Evolutionary conservation across 2,113 vertebrate genomes (phyloP).

Genomic region (Amphilophus citrinellus): DNA sequence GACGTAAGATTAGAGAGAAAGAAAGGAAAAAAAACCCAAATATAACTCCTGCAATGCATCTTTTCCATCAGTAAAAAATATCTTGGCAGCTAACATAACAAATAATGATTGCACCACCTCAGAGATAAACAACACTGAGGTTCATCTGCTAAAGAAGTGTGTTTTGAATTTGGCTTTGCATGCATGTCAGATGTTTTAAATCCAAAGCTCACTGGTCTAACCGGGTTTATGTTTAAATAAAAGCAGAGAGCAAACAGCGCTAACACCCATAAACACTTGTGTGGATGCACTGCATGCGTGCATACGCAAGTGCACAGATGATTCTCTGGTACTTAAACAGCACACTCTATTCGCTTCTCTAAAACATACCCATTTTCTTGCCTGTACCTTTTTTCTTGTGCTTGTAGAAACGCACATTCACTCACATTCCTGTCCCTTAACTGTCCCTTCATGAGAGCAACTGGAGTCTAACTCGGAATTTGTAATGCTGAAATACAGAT

Average conservation of each 20-base stretch:
- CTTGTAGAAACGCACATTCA: neutral
- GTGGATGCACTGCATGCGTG: conserved; percentile 3
- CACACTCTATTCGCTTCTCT: neutral
- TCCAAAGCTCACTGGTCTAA: conserved; percentile 62
- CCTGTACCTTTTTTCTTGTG: neutral
- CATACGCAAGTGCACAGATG: conserved; percentile 9
- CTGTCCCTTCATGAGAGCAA: neutral
- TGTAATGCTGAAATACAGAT: conserved; percentile 16
- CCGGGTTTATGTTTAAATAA: conserved; percentile 75
- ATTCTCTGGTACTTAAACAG: conserved; percentile 7
- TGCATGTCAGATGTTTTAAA: conserved; percentile 54
- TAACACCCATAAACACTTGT: conserved; percentile 37
- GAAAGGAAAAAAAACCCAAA: neutral
- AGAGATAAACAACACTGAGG: neutral
- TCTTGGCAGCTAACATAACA: neutral
- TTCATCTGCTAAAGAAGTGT: conserved; percentile 45
- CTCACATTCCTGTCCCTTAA: neutral
- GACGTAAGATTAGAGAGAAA: neutral
- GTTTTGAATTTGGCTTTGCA: conserved; percentile 62
- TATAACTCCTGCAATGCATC: neutral
- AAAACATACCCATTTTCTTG: neutral
- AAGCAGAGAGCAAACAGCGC: conserved; percentile 65
- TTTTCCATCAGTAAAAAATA: neutral
- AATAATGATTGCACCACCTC: neutral
- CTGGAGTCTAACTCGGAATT: conserved; percentile 13